These are phyloP conservation scores for Cryptophagus acutangulus DNA, from an alignment of 2,888 invertebrate species.

Conservation along the genomic window DNA sequence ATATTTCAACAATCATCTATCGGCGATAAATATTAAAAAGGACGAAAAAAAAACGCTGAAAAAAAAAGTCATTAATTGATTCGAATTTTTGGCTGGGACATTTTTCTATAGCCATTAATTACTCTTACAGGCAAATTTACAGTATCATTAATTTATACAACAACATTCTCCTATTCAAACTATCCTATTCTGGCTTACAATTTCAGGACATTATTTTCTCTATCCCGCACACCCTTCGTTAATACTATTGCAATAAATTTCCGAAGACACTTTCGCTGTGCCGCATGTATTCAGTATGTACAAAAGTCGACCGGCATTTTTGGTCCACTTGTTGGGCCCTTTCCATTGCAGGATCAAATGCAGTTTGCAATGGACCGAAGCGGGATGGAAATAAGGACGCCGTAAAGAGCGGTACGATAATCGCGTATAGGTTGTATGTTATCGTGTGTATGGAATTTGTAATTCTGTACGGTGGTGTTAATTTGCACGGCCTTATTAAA, in stretches of 20 bases:
- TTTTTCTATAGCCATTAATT: conserved; percentile 28
- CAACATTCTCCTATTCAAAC: conserved; percentile 33
- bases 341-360: conserved; percentile 8
- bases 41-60: no score
- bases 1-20: no score
- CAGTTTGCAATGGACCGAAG: conserved; percentile 4
- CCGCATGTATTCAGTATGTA: conserved; percentile 31
- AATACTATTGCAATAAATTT: conserved; percentile 43
- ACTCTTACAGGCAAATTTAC: conserved; percentile 27
- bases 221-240: conserved; percentile 37
- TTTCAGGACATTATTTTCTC: conserved; percentile 33
- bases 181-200: conserved; percentile 28
- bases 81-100: no score
- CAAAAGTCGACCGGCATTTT: conserved; percentile 22
- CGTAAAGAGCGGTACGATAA: conserved; percentile 23
- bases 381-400: conserved; percentile 6
- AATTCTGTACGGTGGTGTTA: conserved; percentile 45
- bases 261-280: conserved; percentile 37
- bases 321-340: conserved; percentile 10
- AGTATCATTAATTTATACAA: conserved; percentile 33
- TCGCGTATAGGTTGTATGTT: conserved; percentile 43
- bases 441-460: conserved; percentile 47
- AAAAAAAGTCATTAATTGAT: no score
- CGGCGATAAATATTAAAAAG: no score
- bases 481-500: conserved; percentile 48